Percentiles rank a stretch among this genome's conserved stretches.
phyloP scores from a whole-genome alignment of 2,113 vertebrate genomes.

The Rhagologus leucostigma region DNA sequence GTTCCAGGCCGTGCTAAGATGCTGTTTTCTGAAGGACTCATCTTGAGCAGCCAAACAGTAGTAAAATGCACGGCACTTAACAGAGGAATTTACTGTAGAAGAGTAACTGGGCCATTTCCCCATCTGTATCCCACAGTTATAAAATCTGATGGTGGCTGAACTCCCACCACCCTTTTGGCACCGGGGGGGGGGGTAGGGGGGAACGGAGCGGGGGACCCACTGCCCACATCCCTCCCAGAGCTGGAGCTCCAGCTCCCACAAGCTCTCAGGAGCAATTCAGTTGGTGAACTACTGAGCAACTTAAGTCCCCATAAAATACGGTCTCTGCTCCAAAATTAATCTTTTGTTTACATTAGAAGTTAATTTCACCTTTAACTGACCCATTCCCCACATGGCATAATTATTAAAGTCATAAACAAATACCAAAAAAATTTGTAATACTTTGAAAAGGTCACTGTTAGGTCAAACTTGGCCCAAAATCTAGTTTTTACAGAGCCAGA shows the following conservation, averaged over 20 bases:
- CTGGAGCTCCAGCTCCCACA: background rate
- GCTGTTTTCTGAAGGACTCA: background rate
- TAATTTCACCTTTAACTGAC: constrained; percentile 43
- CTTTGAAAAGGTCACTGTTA: constrained; percentile 47
- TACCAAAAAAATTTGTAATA: constrained; percentile 39
- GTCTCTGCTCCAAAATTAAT: background rate
- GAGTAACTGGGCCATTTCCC: background rate
- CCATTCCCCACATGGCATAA: constrained; percentile 27
- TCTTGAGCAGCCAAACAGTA: background rate
- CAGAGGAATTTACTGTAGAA: constrained; percentile 1
- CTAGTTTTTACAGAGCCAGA: constrained; percentile 17
- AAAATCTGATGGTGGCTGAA: background rate
- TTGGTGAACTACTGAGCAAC: background rate
- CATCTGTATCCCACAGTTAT: background rate
- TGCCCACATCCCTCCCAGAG: background rate
- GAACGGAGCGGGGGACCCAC: background rate
- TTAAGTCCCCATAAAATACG: background rate
- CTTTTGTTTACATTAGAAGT: background rate
- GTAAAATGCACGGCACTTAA: background rate
- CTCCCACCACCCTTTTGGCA: background rate
- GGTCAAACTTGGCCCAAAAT: constrained; percentile 54
- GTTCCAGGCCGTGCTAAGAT: background rate
- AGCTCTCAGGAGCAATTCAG: background rate
- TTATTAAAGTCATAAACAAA: constrained; percentile 50
- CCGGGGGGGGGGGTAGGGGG: fast-evolving